Conservation (phyloP, 2,797 vertebrate species). For the Galagoides demidoff region DNA sequence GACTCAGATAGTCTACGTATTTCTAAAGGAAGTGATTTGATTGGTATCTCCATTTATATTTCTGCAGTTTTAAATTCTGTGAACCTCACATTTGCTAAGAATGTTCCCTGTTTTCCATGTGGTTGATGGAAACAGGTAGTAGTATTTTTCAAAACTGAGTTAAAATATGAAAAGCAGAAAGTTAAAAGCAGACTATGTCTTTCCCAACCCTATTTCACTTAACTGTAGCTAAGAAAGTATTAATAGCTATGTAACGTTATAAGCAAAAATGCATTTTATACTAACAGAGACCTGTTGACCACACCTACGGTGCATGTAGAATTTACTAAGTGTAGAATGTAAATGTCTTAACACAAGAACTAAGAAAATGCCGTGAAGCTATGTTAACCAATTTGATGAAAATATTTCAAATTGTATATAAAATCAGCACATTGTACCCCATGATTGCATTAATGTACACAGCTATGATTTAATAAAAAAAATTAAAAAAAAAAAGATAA, state of each 20-base stretch:
- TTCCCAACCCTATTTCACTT: background rate
- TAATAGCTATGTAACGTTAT: background rate
- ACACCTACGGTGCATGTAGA: too few relatives aligned
- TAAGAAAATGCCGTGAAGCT: too few relatives aligned
- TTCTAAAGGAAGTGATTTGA: background rate
- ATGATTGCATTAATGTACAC: too few relatives aligned
- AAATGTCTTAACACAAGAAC: too few relatives aligned
- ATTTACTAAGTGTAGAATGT: too few relatives aligned
- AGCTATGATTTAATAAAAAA: too few relatives aligned
- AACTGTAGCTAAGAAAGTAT: background rate
- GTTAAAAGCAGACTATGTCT: background rate
- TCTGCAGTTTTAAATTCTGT: background rate
- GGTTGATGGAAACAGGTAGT: background rate
- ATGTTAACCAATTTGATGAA: too few relatives aligned
- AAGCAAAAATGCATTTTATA: background rate
- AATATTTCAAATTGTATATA: too few relatives aligned
- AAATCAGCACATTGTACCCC: too few relatives aligned
- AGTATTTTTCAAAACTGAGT: background rate
- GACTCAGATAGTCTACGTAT: background rate
- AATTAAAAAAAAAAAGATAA: background rate
- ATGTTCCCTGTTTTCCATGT: background rate
- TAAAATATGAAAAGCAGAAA: too few relatives aligned
- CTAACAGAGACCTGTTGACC: background rate
- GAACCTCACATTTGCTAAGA: background rate
- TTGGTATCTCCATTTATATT: background rate